Evolutionary conservation across 2,888 invertebrate genomes (phyloP).

Genomic region (Uropetala carovei): DNA sequence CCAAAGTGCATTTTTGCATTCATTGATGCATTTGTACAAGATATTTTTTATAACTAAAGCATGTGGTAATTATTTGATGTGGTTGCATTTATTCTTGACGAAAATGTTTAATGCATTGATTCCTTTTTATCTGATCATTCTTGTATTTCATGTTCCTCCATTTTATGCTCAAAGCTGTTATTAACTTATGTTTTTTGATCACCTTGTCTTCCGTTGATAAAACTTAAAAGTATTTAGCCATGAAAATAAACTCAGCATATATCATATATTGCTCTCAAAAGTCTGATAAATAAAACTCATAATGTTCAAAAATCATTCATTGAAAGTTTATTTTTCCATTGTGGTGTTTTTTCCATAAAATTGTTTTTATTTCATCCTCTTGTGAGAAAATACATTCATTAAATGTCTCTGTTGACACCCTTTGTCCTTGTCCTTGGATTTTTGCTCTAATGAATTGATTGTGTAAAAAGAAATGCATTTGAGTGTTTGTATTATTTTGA

Average conservation of each 20-base stretch:
- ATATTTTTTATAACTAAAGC: conserved; percentile 27
- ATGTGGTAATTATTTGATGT: conserved; percentile 5
- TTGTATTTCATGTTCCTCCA: conserved; percentile 31
- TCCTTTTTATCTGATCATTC: conserved; percentile 25
- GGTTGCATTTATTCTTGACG: conserved; percentile 47
- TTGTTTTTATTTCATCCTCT: background rate
- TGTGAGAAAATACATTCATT: background rate
- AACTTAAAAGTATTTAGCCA: background rate
- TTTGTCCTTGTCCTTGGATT: background rate
- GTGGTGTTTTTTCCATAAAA: background rate
- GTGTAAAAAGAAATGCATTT: conserved; percentile 22
- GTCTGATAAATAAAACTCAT: conserved; percentile 1
- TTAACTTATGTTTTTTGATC: conserved; percentile 52
- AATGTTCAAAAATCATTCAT: background rate
- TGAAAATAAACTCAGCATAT: background rate
- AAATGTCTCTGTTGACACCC: background rate
- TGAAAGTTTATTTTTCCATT: background rate
- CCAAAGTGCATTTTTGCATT: conserved; percentile 2
- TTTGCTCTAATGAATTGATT: background rate
- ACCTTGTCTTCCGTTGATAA: conserved; percentile 46
- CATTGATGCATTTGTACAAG: conserved; percentile 15
- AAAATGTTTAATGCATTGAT: conserved; percentile 18
- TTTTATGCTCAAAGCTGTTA: conserved; percentile 16
- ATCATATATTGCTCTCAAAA: conserved; percentile 14
- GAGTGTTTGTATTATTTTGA: conserved; percentile 47